Percentiles rank a stretch among this genome's conserved stretches.
Conservation (phyloP, 2,113 vertebrate species). For the Abramis brama region DNA sequence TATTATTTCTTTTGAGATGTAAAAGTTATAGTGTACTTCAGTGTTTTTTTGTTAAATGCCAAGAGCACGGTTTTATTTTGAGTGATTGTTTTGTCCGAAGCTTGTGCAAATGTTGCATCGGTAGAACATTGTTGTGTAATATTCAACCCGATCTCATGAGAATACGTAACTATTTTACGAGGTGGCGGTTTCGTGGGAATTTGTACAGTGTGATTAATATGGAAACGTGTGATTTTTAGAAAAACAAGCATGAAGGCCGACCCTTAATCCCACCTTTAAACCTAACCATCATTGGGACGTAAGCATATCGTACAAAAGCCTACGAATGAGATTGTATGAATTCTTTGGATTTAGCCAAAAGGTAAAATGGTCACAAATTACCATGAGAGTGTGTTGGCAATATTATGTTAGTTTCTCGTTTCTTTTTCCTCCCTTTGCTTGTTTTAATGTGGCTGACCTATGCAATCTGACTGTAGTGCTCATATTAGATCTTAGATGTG, state of each 20-base stretch:
- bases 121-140: neutral
- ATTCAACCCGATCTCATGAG: neutral
- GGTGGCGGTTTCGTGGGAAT: neutral
- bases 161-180: neutral
- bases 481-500: conserved; percentile 55
- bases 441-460: conserved; percentile 70
- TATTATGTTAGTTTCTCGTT: conserved; percentile 23
- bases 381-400: neutral
- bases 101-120: neutral
- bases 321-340: neutral
- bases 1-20: neutral
- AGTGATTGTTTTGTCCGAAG: conserved; percentile 7
- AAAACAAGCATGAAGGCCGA: neutral
- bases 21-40: neutral
- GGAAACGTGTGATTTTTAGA: too few species aligned
- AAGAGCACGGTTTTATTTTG: neutral
- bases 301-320: neutral
- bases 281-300: neutral
- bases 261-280: neutral
- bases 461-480: conserved; percentile 69
- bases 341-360: neutral
- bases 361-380: neutral
- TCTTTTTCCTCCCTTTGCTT: conserved; percentile 60
- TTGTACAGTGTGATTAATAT: neutral
- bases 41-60: conserved; percentile 9